Percentiles rank a stretch among this genome's conserved stretches.
These are phyloP conservation scores for Petrocephalus schoutedeni DNA, from an alignment of 2,797 vertebrate genomes.

Conservation along the genomic window DNA sequence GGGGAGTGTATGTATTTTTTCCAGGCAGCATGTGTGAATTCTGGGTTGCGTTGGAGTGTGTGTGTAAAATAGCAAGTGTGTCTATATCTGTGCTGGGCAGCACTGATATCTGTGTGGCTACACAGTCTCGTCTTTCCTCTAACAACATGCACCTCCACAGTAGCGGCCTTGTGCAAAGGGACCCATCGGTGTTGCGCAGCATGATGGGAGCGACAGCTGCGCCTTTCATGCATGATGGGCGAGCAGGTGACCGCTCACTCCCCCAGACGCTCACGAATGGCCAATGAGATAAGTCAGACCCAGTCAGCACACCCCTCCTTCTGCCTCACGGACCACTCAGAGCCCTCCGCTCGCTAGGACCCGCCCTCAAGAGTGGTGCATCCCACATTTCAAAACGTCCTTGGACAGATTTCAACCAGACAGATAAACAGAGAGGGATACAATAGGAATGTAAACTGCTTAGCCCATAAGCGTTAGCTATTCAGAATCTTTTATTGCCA, in stretches of 20 bases:
- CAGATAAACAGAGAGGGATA: background rate
- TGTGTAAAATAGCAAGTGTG: background rate
- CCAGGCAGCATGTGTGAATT: background rate
- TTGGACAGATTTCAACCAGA: background rate
- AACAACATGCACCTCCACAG: background rate
- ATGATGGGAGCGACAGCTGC: conserved; percentile 17
- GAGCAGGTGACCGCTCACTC: background rate
- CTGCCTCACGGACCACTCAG: background rate
- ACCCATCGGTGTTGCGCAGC: background rate
- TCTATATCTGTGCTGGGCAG: background rate
- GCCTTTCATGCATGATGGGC: conserved; percentile 19
- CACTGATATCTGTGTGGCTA: background rate
- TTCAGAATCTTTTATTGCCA: background rate
- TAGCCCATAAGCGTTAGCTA: background rate
- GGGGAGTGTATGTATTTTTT: background rate
- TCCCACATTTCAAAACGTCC: background rate
- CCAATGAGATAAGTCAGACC: background rate
- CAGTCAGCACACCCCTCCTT: background rate
- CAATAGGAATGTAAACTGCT: background rate
- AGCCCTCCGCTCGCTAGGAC: background rate
- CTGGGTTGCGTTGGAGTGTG: background rate
- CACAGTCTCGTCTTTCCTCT: background rate
- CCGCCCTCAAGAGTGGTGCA: background rate
- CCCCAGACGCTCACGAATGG: background rate
- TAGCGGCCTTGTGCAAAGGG: background rate